Base-by-base conservation (phyloP, 1,140 invertebrate species). In the Gryon sp. region DNA sequence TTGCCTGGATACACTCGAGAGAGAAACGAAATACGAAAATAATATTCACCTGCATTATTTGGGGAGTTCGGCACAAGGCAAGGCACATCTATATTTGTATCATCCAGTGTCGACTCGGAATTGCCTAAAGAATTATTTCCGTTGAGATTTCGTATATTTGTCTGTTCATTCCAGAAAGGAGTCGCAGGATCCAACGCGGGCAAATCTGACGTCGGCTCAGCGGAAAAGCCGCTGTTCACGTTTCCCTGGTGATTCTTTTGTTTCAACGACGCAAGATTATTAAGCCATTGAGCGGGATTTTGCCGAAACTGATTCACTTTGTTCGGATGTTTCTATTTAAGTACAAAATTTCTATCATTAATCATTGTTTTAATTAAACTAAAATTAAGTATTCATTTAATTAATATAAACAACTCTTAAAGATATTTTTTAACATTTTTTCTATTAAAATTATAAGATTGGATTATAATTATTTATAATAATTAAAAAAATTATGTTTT, bases 311-410 rank as follows among this genome's bases (percentile, higher is more conserved):
- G 95, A 34, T 94, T 95, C 79, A 95, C 92, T 91, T 97, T 97
- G 74, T 96, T 90, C 19, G 95, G 95, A 89, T 96, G 94, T 91
- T 97, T 97, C 92, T 95, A 90, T n/a, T n/a, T n/a, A n/a, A n/a
- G n/a, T n/a, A n/a, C n/a, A n/a, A n/a, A n/a, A n/a, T n/a, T n/a
- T n/a, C n/a, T n/a, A n/a, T n/a, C n/a, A n/a, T n/a, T n/a, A n/a
- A n/a, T n/a, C n/a, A n/a, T n/a, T n/a, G n/a, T n/a, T n/a, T n/a
- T n/a, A n/a, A n/a, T n/a, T n/a, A n/a, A n/a, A n/a, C n/a, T n/a
- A n/a, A n/a, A n/a, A n/a, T n/a, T n/a, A n/a, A n/a, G n/a, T n/a
- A n/a, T n/a, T n/a, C n/a, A n/a, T n/a, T n/a, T n/a, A n/a, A n/a
- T n/a, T n/a, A n/a, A n/a, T n/a, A n/a, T n/a, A n/a, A n/a, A n/a